Conservation (phyloP, 2,113 vertebrate genomes). For the Phainopepla nitens region DNA sequence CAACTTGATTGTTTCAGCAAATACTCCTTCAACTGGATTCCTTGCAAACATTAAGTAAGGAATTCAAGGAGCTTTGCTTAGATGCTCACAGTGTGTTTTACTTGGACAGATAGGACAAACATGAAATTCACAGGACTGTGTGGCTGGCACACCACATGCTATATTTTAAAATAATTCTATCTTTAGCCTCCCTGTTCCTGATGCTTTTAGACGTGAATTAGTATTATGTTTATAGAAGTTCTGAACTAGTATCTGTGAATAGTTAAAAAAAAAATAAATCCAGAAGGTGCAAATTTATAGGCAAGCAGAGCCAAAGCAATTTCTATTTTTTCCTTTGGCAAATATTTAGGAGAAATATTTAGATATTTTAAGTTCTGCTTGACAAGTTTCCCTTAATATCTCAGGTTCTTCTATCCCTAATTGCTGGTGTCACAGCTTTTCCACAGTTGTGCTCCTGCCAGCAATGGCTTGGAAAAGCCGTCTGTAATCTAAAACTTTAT, state of each 20-base stretch:
- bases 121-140: neutral
- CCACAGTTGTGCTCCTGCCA: neutral
- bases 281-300: constrained; percentile 31
- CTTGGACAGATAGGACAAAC: constrained; percentile 43
- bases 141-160: constrained; percentile 23
- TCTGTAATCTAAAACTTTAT: constrained; percentile 28
- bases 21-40: neutral
- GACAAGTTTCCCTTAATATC: constrained; percentile 13
- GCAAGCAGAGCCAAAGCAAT: constrained; percentile 23
- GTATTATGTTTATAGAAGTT: constrained; percentile 35
- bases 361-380: constrained; percentile 12
- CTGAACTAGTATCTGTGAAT: constrained; percentile 18
- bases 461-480: neutral
- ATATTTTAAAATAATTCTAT: neutral
- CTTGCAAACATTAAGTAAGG: neutral
- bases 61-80: neutral
- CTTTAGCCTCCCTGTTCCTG: constrained; percentile 2
- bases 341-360: constrained; percentile 47
- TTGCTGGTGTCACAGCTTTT: constrained; percentile 27
- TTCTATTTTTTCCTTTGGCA: neutral
- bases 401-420: constrained; percentile 2
- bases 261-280: neutral
- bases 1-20: neutral
- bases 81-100: constrained; percentile 18
- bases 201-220: constrained; percentile 6